phyloP scores from a whole-genome alignment of 1,140 invertebrate genomes.

The Bombus balteatus region DNA sequence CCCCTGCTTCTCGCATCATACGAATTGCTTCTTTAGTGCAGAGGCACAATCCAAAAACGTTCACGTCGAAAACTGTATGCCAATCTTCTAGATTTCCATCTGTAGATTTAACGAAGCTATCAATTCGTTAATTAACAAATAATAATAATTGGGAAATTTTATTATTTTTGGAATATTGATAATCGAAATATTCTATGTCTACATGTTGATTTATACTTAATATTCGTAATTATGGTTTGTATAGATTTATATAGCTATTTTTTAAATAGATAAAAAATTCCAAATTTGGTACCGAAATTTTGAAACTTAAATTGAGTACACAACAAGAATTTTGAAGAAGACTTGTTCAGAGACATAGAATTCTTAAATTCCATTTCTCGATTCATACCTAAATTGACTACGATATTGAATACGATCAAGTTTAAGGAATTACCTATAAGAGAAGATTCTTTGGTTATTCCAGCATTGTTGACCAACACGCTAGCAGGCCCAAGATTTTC shows the following conservation, averaged over 20 bases:
- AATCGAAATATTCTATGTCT: too few species aligned
- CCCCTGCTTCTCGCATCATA: slow-evolving; percentile 79
- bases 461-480: slow-evolving; percentile 88
- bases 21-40: slow-evolving; percentile 83
- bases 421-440: slow-evolving; percentile 59
- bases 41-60: slow-evolving; percentile 83
- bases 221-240: too few species aligned
- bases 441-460: slow-evolving; percentile 76
- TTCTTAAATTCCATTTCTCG: not conserved
- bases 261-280: not conserved
- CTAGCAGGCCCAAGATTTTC: slow-evolving; percentile 85
- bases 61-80: slow-evolving; percentile 80
- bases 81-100: slow-evolving; percentile 75
- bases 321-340: not conserved
- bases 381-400: not conserved
- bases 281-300: not conserved
- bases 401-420: not conserved
- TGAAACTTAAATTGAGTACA: not conserved
- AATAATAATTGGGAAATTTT: not conserved
- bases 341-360: not conserved
- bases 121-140: not conserved
- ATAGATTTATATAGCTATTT: not conserved
- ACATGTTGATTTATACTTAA: too few species aligned
- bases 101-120: slow-evolving; percentile 31
- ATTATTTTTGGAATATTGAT: not conserved